Evolutionary conservation across 2,888 invertebrate species (phyloP), one percentile per base, ranked within the genome.

Genomic region (Tortrix viridana): DNA sequence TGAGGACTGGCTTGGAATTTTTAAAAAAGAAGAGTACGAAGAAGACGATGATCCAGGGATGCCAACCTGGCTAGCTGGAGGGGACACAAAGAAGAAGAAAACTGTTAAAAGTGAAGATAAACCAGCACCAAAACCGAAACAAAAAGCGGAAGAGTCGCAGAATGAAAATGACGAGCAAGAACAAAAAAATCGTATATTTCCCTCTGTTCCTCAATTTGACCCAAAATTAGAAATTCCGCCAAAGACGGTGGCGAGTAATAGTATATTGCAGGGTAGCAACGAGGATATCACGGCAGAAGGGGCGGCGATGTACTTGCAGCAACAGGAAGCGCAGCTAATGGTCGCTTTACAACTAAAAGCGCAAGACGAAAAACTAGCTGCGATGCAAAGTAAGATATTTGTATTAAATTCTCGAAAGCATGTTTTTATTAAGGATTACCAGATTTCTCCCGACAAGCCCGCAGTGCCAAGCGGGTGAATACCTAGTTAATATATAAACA

Each of bases 311-410:
- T 93, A 92, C 61, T 80, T 94, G 65, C 94, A 94, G 68, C 94
- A 94, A 70, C 94, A 94, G 73, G 94, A 94, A 77, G 92, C 94
- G 0, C 94, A 94, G 71, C 71, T 94, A 49, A 84, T 94, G 86
- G 91, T 94, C 47, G 94, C 94, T 7, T 77, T 94, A 67, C 94
- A 94, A 69, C 77, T 94, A 58, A 94, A 94, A 74, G 94, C 94
- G 44, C 94, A 94, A 70, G 94, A 94, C 73, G 94, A 94, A 70
- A 93, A 89, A 74, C 81, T 94, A 38, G 88, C 89, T 5, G 90
- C 93, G 22, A 90, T 94, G 80, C 94, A 94, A 72, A 71, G 91
- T 85, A 86, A 92, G 83, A 32, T 19, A 14, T n/a, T 3, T 41
- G 16, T 14, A 16, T 16, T 41, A 41, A 5, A 26, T 26, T 26